Conservation (phyloP, 2,113 vertebrate species). For the Papio anubis region DNA sequence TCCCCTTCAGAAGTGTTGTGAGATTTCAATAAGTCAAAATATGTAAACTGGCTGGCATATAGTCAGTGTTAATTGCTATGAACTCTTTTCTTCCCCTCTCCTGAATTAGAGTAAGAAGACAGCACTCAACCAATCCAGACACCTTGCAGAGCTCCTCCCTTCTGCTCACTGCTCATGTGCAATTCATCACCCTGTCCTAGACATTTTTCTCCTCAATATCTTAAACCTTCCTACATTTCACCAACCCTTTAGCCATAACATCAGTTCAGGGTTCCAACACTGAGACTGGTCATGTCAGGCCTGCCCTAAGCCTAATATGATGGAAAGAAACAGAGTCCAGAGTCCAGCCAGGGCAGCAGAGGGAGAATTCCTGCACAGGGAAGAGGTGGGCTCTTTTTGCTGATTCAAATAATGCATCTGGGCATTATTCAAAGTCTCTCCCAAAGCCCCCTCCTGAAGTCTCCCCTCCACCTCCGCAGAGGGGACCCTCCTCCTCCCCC, state of each 20-base stretch:
- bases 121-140: neutral
- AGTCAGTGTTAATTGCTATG: neutral
- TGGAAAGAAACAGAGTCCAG: rapidly evolving
- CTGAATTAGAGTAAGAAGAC: neutral
- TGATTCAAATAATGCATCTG: too few species aligned
- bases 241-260: neutral
- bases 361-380: neutral
- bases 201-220: neutral
- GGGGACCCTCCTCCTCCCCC: neutral
- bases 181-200: too few species aligned
- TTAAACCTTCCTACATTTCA: neutral
- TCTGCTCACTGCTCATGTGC: neutral
- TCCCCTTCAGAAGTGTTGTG: neutral
- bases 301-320: neutral
- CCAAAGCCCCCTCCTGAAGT: neutral
- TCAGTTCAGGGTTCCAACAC: neutral
- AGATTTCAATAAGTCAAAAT: neutral
- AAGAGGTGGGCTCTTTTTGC: neutral
- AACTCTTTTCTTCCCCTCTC: neutral
- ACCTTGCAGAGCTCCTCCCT: neutral
- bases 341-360: neutral
- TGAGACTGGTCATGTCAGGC: neutral
- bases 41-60: rapidly evolving
- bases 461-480: neutral
- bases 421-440: neutral